Evolutionary conservation across 2,113 vertebrate genomes (phyloP).

Genomic region (Bubo scandiacus): DNA sequence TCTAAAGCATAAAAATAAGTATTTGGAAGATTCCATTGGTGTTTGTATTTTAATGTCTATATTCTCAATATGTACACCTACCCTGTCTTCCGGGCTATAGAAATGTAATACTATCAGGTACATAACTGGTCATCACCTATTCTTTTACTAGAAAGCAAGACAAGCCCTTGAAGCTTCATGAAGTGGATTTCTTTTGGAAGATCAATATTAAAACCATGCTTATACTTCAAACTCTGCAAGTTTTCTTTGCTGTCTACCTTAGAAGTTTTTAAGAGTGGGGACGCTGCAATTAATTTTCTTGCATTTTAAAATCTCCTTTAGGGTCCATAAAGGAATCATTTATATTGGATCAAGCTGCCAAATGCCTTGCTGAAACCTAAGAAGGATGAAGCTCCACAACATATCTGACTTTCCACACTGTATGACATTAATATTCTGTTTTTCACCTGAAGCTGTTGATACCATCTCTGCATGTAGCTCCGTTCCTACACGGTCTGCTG

Average conservation of each 20-base stretch:
- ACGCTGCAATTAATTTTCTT: not conserved
- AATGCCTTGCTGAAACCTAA: not conserved
- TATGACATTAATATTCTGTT: not conserved
- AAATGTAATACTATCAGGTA: not conserved
- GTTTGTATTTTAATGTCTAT: not conserved
- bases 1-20: not conserved
- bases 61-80: not conserved
- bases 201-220: not conserved
- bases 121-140: not conserved
- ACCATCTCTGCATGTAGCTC: slow-evolving; percentile 87
- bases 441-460: slow-evolving; percentile 88
- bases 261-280: not conserved
- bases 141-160: not conserved
- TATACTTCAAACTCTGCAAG: not conserved
- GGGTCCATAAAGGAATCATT: not conserved
- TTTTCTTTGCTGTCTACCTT: not conserved
- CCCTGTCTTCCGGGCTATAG: not conserved
- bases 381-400: not conserved
- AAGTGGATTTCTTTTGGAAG: not conserved
- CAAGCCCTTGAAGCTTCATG: not conserved
- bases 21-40: not conserved
- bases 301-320: not conserved
- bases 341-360: not conserved
- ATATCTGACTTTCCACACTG: not conserved
- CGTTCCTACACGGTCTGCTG: slow-evolving; percentile 89